Conservation (phyloP, 2,113 vertebrate species). For the Xyrauchen texanus region DNA sequence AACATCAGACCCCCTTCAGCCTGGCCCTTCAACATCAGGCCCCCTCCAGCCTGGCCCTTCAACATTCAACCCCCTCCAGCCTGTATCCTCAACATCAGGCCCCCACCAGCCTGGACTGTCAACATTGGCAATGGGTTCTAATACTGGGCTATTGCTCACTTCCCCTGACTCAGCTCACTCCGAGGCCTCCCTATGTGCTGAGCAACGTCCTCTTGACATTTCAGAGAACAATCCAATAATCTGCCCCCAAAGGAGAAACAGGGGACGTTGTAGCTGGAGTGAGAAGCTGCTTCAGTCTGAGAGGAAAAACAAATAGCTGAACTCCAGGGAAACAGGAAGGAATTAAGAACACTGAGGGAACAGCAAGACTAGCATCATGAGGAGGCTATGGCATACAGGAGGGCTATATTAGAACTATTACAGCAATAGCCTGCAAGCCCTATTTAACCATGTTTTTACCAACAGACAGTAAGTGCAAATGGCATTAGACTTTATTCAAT, state of each 20-base stretch:
- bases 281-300: neutral
- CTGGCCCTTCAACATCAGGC: too few relatives aligned
- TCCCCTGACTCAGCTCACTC: neutral
- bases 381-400: neutral
- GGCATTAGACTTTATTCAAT: neutral
- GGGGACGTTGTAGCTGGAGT: neutral
- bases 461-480: neutral
- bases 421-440: neutral
- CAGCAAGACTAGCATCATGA: neutral
- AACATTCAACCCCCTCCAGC: neutral
- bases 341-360: neutral
- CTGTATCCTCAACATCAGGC: neutral
- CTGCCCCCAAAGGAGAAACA: neutral
- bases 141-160: neutral
- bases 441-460: neutral
- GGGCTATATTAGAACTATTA: neutral
- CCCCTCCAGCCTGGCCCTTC: neutral
- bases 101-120: too few relatives aligned
- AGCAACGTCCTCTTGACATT: neutral
- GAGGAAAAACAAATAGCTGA: neutral
- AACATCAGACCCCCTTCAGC: too few relatives aligned
- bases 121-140: neutral
- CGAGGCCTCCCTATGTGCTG: neutral
- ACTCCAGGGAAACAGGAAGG: neutral
- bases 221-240: neutral